Base-by-base conservation (phyloP, 2,888 invertebrate genomes). In the Trisateles emortualis region DNA sequence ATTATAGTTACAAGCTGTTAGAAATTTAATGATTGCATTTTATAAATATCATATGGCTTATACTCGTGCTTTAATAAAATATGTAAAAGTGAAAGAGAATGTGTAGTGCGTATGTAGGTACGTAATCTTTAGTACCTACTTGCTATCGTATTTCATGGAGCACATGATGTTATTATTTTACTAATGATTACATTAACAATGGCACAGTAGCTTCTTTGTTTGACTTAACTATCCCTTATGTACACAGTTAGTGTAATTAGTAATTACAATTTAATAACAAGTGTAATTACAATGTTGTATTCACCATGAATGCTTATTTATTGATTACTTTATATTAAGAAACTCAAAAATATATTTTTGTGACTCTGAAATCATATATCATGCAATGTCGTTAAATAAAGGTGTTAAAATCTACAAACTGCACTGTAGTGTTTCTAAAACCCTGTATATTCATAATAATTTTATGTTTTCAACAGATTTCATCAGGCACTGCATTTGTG, bases 401-500 rank as follows among this genome's bases (percentile, higher is more conserved):
- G 3, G 1, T 33, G 33, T 2, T 13, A 33, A 13, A 6, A 14
- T 9, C 2, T 14, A 33, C 9, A 14, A 16, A 6, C 14, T 14
- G 0, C 8, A 16, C 14, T 33, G 14, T 36, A 16, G 36, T 36
- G 36, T 36, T 17, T 17, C 17, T 17, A 19, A 17, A 26, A 26
- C 26, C 8, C 19, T 19, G 2, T 19, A 8, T 8, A 26, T 8
- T 26, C n/a, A 29, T 29, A 17, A n/a, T 19, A 9, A 26, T 36
- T 3, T 43, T 22, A 8, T 26, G 45, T 29, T 19, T 14, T 30
- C 2, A 1, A 44, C 79, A 92, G 92, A 79, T 90, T 36, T 92
- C 92, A 17, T 80, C 91, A n/a, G 82, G 83, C 1, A 90, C 91
- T 48, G 90, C 91, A 22, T 87, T 91, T 68, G 82, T 86, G 53